Evolutionary conservation across 2,888 invertebrate species (phyloP).

Genomic region (Platycnemis pennipes): DNA sequence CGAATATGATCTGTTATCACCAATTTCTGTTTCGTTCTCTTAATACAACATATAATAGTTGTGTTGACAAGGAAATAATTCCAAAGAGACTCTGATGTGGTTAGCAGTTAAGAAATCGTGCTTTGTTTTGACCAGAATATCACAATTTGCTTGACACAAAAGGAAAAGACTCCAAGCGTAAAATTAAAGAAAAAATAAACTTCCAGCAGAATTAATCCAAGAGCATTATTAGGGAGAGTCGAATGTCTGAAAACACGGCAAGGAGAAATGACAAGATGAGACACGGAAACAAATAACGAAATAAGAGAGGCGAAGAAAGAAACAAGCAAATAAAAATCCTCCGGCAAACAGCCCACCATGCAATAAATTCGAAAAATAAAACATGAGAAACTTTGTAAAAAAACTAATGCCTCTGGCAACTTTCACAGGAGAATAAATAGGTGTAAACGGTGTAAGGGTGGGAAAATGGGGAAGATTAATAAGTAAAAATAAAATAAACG

Average conservation of each 20-base stretch:
- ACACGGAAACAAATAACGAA: background rate
- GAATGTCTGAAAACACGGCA: background rate
- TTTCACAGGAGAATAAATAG: background rate
- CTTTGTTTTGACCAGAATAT: too few species aligned
- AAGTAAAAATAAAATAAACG: too few species aligned
- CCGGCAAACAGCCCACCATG: background rate
- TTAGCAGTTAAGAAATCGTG: too few species aligned
- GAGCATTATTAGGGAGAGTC: background rate
- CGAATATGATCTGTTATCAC: too few species aligned
- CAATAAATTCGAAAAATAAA: background rate
- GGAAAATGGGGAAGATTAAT: too few species aligned
- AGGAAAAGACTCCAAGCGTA: too few species aligned
- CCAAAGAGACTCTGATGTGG: too few species aligned
- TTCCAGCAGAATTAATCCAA: background rate
- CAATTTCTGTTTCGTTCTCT: too few species aligned
- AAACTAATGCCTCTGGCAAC: background rate
- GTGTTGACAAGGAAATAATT: too few species aligned
- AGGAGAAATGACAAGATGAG: background rate
- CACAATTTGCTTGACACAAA: too few species aligned
- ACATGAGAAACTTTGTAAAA: background rate
- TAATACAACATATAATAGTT: too few species aligned
- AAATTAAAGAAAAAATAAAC: background rate
- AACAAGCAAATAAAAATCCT: background rate
- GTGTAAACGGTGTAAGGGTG: too few species aligned
- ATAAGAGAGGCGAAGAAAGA: background rate